These are phyloP conservation scores for Ophioninae sp. DNA, from an alignment of 2,888 invertebrate species.

Conservation along the genomic window DNA sequence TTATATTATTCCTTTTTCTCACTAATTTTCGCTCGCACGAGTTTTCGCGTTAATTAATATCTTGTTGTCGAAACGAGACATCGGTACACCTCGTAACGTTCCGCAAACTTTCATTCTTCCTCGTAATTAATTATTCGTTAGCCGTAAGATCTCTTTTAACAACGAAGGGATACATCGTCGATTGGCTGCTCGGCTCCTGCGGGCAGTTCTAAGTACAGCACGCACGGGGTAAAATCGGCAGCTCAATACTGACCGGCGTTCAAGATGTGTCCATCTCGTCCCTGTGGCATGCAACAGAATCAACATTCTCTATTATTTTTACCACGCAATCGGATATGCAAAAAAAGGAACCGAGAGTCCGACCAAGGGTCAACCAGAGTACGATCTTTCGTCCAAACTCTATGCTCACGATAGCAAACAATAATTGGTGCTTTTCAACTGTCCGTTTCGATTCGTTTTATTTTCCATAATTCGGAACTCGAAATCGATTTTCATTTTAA, in stretches of 20 bases:
- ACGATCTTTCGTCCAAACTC: background rate
- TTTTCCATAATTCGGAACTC: background rate
- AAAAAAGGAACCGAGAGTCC: conserved; percentile 36
- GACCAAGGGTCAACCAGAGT: conserved; percentile 6
- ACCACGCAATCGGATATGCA: conserved; percentile 34
- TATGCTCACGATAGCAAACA: background rate
- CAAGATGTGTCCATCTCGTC: conserved; percentile 69
- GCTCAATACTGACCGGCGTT: conserved; percentile 56
- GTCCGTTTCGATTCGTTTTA: background rate
- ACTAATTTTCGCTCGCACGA: background rate
- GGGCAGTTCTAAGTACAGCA: conserved; percentile 51
- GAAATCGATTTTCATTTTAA: background rate
- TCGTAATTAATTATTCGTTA: conserved; percentile 26
- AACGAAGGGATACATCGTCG: conserved; percentile 36
- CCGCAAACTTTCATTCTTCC: conserved; percentile 31
- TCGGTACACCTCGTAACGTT: conserved; percentile 24
- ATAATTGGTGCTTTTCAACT: background rate
- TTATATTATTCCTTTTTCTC: background rate
- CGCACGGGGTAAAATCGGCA: conserved; percentile 51
- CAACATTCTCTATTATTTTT: conserved; percentile 66
- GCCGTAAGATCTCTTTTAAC: conserved; percentile 35
- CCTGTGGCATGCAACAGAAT: conserved; percentile 79
- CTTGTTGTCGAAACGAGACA: conserved; percentile 43
- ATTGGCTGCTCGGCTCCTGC: conserved; percentile 37
- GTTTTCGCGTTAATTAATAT: conserved; percentile 45